phyloP scores from a whole-genome alignment of 2,113 vertebrate genomes.

The Upupa epops region DNA sequence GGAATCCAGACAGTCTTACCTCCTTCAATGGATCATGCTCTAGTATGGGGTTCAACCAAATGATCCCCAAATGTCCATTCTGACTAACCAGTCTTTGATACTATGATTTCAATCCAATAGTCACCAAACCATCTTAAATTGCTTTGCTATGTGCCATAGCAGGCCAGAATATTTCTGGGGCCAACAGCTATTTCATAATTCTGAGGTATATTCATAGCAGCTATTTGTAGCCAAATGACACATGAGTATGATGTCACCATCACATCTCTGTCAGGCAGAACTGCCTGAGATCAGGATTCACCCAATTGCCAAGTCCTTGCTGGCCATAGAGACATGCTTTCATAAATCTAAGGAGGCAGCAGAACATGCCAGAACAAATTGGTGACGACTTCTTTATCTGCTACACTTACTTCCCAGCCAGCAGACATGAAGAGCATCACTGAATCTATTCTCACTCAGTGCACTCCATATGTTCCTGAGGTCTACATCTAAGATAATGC shows the following conservation, averaged over 20 bases:
- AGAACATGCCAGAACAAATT: conserved; percentile 36
- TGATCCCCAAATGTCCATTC: too few relatives aligned
- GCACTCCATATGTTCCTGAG: conserved; percentile 8
- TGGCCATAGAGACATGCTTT: neutral
- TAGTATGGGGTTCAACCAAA: too few relatives aligned
- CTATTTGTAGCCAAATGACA: neutral
- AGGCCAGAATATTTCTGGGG: neutral
- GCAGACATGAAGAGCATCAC: conserved; percentile 8
- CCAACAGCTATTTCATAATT: neutral
- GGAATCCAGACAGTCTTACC: neutral
- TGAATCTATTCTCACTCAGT: conserved; percentile 40
- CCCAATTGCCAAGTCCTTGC: neutral
- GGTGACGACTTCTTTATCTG: conserved; percentile 42
- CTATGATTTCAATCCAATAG: neutral
- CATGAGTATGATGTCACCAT: neutral
- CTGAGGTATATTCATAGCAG: neutral
- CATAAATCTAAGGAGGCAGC: conserved; percentile 11
- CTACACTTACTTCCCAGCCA: conserved; percentile 31
- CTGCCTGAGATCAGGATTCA: neutral
- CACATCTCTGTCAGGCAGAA: neutral
- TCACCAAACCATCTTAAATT: neutral
- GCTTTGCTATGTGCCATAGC: neutral
- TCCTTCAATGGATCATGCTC: too few relatives aligned
- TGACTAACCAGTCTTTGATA: too few relatives aligned
- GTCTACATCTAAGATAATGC: neutral